Evolutionary conservation across 2,797 vertebrate species (phyloP).

Genomic region (Mallotus villosus): DNA sequence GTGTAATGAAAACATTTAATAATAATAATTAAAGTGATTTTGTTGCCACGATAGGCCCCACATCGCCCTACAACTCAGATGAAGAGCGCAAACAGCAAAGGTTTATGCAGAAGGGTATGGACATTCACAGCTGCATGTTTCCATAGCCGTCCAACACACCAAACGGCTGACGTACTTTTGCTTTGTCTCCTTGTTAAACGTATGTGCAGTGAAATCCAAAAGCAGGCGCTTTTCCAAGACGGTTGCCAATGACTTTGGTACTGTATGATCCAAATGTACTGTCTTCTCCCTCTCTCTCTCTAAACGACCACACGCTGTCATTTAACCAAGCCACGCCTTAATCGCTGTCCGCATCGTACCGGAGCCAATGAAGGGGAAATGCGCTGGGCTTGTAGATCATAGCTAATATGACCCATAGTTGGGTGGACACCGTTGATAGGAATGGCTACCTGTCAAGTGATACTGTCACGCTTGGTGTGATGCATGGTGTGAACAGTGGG

Average conservation of each 20-base stretch:
- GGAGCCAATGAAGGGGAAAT: slow-evolving; percentile 51
- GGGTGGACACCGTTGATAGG: slow-evolving; percentile 40
- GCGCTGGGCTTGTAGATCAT: slow-evolving; percentile 32
- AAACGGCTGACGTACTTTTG: slow-evolving; percentile 65
- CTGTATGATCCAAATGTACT: slow-evolving; percentile 73
- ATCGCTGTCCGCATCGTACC: slow-evolving; percentile 67
- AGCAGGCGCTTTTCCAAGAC: slow-evolving; percentile 98
- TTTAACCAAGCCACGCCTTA: slow-evolving; percentile 73
- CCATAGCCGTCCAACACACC: slow-evolving; percentile 39
- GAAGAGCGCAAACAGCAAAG: slow-evolving; percentile 90
- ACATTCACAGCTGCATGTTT: slow-evolving; percentile 4
- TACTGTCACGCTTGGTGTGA: background rate
- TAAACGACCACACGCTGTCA: slow-evolving; percentile 66
- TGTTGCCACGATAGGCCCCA: slow-evolving; percentile 81
- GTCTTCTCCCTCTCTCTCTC: slow-evolving; percentile 69
- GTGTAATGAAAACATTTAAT: slow-evolving; percentile 2
- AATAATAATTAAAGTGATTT: slow-evolving; percentile 50
- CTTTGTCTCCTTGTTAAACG: slow-evolving; percentile 78
- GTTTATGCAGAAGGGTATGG: slow-evolving; percentile 96
- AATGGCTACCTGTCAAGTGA: slow-evolving; percentile 19
- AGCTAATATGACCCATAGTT: slow-evolving; percentile 57
- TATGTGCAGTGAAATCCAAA: slow-evolving; percentile 95
- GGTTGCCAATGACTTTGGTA: slow-evolving; percentile 98
- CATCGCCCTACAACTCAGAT: slow-evolving; percentile 90
- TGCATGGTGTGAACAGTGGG: slow-evolving; percentile 50